Evolutionary conservation across 2,113 vertebrate species (phyloP), one percentile per base, ranked within the genome.

Genomic region (Gambusia affinis): DNA sequence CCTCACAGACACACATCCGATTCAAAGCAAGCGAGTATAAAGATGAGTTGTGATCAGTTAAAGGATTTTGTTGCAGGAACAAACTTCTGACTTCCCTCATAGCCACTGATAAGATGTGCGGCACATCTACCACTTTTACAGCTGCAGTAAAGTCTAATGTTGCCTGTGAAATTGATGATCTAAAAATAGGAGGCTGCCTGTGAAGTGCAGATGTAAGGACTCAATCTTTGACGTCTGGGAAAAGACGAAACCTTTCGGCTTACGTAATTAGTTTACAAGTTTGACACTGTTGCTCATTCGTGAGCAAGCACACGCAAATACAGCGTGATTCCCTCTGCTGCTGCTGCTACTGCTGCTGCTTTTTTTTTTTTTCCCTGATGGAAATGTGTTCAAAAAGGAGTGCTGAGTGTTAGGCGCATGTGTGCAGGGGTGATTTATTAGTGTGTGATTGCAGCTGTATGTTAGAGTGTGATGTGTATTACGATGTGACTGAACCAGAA

Each of bases 351-450:
- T 35, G 35, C 35, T 35, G 5, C 6, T 33, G 4, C 10, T 31
- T 31, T 31, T 31, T 31, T 31, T 31, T 60, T 72, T 33, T 39
- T 39, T 67, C 35, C 39, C 15, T 73, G 22, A 63, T 62, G 4
- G 60, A 67, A 76, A 69, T 37, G 28, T 75, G 57, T 42, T 67
- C 62, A 70, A 31, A 51, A 61, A 33, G 57, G 44, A 72, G 12
- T 60, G 61, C 35, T 62, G 62, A 24, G 12, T 73, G 31, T 47
- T 75, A 64, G 72, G 61, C 68, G 39, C 28, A 67, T 12, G 75
- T 29, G 75, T 57, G 63, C 67, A n/a, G 42, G 33, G 30, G 67
- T 88, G 82, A 87, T 89, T 82, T 87, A 88, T 86, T 89, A 79
- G 73, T 73, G 73, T 69, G 80, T 64, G 76, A 83, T 75, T 84